Base-by-base conservation (phyloP, 2,888 invertebrate species). In the Melieria picta region DNA sequence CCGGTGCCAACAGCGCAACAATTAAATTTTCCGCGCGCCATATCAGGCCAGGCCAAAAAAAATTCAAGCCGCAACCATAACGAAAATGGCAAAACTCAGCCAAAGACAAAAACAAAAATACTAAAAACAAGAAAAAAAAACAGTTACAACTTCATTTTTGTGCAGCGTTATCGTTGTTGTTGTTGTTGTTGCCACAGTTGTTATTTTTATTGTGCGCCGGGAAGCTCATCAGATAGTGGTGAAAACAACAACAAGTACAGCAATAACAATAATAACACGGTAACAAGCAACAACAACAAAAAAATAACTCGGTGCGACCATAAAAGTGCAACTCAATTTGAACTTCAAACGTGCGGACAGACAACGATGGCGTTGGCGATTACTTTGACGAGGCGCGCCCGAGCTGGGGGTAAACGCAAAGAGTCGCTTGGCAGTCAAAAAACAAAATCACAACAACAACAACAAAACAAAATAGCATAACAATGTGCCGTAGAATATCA, bases 281-380 rank as follows among this genome's bases (percentile, higher is more conserved):
- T 1, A 16, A 13, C 11, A n/a, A 13, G 7, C 11, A n/a, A 13
- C 7, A 7, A 11, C 7, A 10, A 11, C 7, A 43, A 45, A 63
- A 58, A 56, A 67, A 61, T 58, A 69, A 56, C 60, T 65, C 46
- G 46, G n/a, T 62, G 60, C 42, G 56, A 68, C 72, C 68, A 65
- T 72, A 72, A 72, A 72, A 72, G 65, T 69, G 72, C 72, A 72
- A 72, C 72, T 69, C 68, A 72, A 72, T 72, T 72, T 69, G 62
- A 66, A 56, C 47, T 69, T 61, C 55, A 47, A 55, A 57, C 45
- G 13, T n/a, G 43, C 52, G 46, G 7, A 56, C 45, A 45, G 13
- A 30, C 1, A 43, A 56, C 43, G 45, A 7, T 3, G 13, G 13
- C 3, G n/a, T 30, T 30, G 30, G 30, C 30, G 30, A 30, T 30